Evolutionary conservation across 1,140 invertebrate species (phyloP).

Genomic region (Ips nitidus): DNA sequence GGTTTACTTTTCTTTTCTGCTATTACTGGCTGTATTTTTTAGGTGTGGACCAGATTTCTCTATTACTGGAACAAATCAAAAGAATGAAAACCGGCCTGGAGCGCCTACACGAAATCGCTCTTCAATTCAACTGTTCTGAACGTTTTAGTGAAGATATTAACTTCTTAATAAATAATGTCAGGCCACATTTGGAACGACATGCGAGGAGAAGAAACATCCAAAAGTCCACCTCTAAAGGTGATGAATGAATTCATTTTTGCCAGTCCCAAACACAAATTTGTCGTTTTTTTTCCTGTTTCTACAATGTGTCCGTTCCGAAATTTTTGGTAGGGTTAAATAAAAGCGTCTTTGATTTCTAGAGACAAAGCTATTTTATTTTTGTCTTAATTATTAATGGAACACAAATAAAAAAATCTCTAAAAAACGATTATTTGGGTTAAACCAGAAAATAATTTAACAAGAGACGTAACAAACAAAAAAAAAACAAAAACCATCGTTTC

Average conservation of each 20-base stretch:
- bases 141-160: constrained; percentile 39
- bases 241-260: no score
- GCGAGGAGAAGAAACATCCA: background rate
- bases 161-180: constrained; percentile 38
- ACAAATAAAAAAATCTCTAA: constrained; percentile 1
- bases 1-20: background rate
- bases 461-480: constrained; percentile 1
- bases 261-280: background rate
- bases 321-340: background rate
- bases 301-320: background rate
- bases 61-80: constrained; percentile 38
- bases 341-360: background rate
- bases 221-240: no score
- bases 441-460: constrained; percentile 6
- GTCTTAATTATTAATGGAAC: constrained; percentile 9
- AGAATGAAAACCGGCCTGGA: constrained; percentile 43
- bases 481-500: background rate
- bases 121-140: constrained; percentile 40
- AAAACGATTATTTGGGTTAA: constrained; percentile 3
- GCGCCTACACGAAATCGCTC: constrained; percentile 38
- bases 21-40: constrained; percentile 12
- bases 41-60: constrained; percentile 35
- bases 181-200: constrained; percentile 7
- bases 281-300: background rate
- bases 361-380: constrained; percentile 3